Percentiles rank a stretch among this genome's conserved stretches.
Evolutionary conservation across 2,888 invertebrate species (phyloP).

Genomic region (Allophyes oxyacanthae): DNA sequence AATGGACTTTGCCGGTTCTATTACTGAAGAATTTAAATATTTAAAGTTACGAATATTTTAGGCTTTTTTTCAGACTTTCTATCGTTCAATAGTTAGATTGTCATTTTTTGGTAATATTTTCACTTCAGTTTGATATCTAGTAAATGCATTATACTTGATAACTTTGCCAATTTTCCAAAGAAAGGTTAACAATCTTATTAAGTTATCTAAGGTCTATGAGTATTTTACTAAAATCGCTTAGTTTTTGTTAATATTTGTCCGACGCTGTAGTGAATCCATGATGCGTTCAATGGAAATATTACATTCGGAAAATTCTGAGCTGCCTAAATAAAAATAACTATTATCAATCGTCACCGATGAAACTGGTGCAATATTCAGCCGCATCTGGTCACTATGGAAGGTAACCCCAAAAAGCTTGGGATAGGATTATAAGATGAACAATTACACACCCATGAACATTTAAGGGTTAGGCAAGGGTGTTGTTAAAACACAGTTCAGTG

Average conservation of each 20-base stretch:
- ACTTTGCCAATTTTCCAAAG: conserved; percentile 2
- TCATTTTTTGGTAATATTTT: too few relatives aligned
- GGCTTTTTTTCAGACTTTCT: too few relatives aligned
- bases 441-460: conserved; percentile 13
- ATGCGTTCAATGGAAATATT: conserved; percentile 2
- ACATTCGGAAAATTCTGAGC: neutral
- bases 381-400: neutral
- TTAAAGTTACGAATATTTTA: too few relatives aligned
- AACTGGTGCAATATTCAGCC: neutral
- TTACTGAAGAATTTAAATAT: neutral
- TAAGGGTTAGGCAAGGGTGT: conserved; percentile 1
- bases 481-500: conserved; percentile 12
- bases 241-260: too few relatives aligned
- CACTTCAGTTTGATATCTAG: too few relatives aligned
- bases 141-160: too few relatives aligned
- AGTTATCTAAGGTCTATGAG: too few relatives aligned
- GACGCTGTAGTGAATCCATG: neutral
- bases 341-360: too few relatives aligned
- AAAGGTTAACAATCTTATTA: conserved; percentile 5
- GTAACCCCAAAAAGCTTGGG: neutral
- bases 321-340: neutral
- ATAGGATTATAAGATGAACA: conserved; percentile 12
- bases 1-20: neutral
- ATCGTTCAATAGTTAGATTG: too few relatives aligned
- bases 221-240: too few relatives aligned